Base-by-base conservation (phyloP, 1,140 invertebrate genomes). In the Drosophila pseudoananassae region DNA sequence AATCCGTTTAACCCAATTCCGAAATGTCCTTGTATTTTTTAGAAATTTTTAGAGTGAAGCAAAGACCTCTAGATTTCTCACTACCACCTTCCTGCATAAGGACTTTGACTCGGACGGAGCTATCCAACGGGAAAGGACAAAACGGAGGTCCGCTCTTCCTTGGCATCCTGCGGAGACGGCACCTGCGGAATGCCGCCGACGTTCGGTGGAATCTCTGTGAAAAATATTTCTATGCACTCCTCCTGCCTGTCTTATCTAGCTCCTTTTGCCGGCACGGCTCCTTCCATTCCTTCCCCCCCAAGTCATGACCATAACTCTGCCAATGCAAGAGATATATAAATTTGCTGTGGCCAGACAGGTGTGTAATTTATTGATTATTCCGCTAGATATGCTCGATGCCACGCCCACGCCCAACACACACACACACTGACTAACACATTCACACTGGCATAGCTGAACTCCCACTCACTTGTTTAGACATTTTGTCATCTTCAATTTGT, bases 401-500 rank as follows among this genome's bases (percentile, higher is more conserved):
- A 65, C 49, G 45, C 68, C 40, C 65, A 58, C 53, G 10, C 54
- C 25, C 15, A 15, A 31, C 73, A 20, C 33, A 47, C 50, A 43
- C 43, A 23, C 55, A 53, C 46, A 29, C 38, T 33, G 46, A 45
- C 51, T 43, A 9, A n/a, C 33, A 47, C 50, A 43, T 36, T 15
- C 55, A 53, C 50, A 29, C 38, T 40, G 43, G 45, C 47, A 49
- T 20, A 61, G 23, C 40, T 25, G 43, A 31, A 66, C 70, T 59
- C 58, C 78, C 66, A 45, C 65, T 60, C 57, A 75, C 78, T 89
- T 88, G 79, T 88, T 88, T 88, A 89, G 84, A 89, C 84, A 90
- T 89, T 89, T 89, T 89, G 84, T 89, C 84, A 89, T 89, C 84
- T 89, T 89, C 84, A 89, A 89, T 89, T 89, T 89, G 85, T 80